Conservation (phyloP, 2,113 vertebrate genomes). For the Ondatra zibethicus region DNA sequence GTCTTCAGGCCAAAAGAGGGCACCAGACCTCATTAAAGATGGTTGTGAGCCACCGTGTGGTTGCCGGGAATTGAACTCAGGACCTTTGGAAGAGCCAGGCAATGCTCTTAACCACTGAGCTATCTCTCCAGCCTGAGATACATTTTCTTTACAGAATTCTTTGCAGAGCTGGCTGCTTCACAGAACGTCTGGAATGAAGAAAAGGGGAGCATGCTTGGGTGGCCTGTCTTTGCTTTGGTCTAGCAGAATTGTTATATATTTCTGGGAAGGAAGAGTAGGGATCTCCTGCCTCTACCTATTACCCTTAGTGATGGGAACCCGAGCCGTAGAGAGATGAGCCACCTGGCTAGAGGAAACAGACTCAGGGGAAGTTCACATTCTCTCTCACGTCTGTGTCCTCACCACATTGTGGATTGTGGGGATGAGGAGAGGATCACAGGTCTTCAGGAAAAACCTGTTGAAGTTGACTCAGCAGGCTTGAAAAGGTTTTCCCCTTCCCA, state of each 20-base stretch:
- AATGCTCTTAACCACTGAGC: too few relatives aligned
- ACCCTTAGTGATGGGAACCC: not conserved
- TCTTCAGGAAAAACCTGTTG: not conserved
- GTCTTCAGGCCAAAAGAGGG: too few relatives aligned
- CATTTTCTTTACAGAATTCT: too few relatives aligned
- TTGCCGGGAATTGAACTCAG: too few relatives aligned
- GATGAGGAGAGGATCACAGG: not conserved
- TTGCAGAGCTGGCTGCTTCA: not conserved
- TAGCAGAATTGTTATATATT: not conserved
- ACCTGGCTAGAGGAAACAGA: not conserved
- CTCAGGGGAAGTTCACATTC: not conserved
- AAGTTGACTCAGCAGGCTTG: not conserved
- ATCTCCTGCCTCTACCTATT: not conserved
- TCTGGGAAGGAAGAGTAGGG: not conserved
- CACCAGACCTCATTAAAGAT: too few relatives aligned
- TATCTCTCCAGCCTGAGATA: too few relatives aligned
- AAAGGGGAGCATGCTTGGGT: not conserved
- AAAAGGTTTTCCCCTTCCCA: not conserved
- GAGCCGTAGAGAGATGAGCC: not conserved
- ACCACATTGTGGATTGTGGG: not conserved
- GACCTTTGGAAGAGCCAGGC: too few relatives aligned
- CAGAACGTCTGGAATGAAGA: not conserved
- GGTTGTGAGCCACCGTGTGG: too few relatives aligned
- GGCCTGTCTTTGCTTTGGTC: not conserved
- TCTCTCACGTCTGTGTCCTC: not conserved